Base-by-base conservation (phyloP, 1,140 invertebrate species). In the Heliothis subflexa region DNA sequence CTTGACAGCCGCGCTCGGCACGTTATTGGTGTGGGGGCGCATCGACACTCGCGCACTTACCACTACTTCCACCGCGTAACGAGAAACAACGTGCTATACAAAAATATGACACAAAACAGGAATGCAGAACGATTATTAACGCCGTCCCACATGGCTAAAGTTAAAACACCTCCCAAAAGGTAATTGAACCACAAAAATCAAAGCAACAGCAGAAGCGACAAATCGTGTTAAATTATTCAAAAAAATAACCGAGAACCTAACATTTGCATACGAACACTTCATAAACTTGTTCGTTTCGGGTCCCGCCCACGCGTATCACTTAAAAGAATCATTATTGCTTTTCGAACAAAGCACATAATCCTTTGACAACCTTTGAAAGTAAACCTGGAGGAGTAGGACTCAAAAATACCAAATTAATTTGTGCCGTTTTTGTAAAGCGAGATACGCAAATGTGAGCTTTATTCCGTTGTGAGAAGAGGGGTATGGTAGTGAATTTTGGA, bases 231-330 rank as follows among this genome's bases (percentile, higher is more conserved):
- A 77, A 77, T 77, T 68, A 77, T 77, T 77, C 61, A 77, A 77
- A 62, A 75, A 75, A 75, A 76, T 47, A 66, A 68, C 52, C 40
- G 16, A 68, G 25, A 55, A 68, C 49, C 33, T 10, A 21, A 49
- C 62, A 77, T 77, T 77, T 77, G 62, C 74, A 77, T 77, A 77
- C 61, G 62, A 57, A 77, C 74, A 77, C 74, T 77, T 77, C 74
- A 77, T 77, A 68, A 77, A 77, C 62, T 57, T 50, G 50, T 66
- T 33, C 61, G 61, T 76, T 76, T 72, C 28, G 70, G 70, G 70
- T 33, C 52, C 62, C 45, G 62, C 74, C 74, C 62, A 77, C 74
- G 62, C 62, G 5, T 16, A 2, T 16, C 62, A 40, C 57, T n/a
- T 11, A 68, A 77, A 77, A 66, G 49, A 18, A 77, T 49, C 61